Conservation (phyloP, 1,140 invertebrate genomes). For the Zaprionus tsacasi region DNA sequence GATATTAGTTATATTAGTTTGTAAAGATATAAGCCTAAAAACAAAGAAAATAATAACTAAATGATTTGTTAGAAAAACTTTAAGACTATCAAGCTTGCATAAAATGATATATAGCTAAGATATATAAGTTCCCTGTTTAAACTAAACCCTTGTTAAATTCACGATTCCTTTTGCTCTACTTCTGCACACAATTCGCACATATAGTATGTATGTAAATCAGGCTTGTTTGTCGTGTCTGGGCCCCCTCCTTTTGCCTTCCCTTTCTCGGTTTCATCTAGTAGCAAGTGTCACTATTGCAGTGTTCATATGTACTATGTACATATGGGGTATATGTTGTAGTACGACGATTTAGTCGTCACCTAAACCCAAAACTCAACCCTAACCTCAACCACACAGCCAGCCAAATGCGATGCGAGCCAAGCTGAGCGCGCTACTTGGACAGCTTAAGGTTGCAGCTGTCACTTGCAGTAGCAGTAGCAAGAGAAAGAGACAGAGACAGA, state of each 20-base stretch:
- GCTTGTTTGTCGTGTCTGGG: conserved; percentile 12
- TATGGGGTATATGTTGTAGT: background rate
- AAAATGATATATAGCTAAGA: background rate
- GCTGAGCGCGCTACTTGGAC: conserved; percentile 28
- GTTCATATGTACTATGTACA: conserved; percentile 5
- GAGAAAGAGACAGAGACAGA: background rate
- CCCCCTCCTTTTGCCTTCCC: no score
- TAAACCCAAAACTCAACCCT: conserved; percentile 10
- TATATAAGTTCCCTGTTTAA: background rate
- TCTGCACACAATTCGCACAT: conserved; percentile 2
- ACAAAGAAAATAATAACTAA: background rate
- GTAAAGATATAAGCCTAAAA: background rate
- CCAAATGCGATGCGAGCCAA: conserved; percentile 9
- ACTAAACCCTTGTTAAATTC: background rate
- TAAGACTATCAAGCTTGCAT: background rate
- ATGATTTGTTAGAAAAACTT: no score
- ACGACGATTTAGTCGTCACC: conserved; percentile 25
- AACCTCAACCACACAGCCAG: conserved; percentile 7
- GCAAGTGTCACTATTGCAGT: conserved; percentile 22
- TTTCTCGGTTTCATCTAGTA: no score
- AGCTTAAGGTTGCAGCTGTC: conserved; percentile 41
- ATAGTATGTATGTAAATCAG: conserved; percentile 1
- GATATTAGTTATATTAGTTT: background rate
- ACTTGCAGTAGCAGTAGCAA: conserved; percentile 4
- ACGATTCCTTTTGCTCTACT: conserved; percentile 1